Evolutionary conservation across 2,888 invertebrate species (phyloP).

Genomic region (Drosophila melanosoma): DNA sequence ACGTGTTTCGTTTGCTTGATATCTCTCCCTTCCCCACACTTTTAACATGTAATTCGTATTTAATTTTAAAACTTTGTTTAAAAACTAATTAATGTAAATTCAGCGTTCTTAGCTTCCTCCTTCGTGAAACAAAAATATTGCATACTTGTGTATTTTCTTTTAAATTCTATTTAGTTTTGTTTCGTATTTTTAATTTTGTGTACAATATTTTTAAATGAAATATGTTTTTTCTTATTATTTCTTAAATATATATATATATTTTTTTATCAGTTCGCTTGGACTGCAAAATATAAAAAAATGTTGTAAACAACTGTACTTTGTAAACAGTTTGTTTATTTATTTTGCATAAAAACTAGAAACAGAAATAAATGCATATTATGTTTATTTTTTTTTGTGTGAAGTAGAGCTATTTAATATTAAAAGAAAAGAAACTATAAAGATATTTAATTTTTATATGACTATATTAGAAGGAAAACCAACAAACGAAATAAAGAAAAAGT

Average conservation of each 20-base stretch:
- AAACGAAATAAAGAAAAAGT: constrained; percentile 60
- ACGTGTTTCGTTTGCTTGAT: constrained; percentile 21
- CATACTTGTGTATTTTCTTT: constrained; percentile 36
- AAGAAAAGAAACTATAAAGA: constrained; percentile 45
- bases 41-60: constrained; percentile 53
- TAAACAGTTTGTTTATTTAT: constrained; percentile 54
- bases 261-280: constrained; percentile 35
- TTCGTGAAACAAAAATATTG: constrained; percentile 21
- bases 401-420: constrained; percentile 72
- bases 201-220: constrained; percentile 48
- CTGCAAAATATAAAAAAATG: constrained; percentile 39
- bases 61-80: constrained; percentile 59
- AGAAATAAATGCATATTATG: constrained; percentile 32
- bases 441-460: constrained; percentile 53
- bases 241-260: constrained; percentile 23
- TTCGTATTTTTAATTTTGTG: constrained; percentile 60
- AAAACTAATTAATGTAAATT: constrained; percentile 56
- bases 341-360: constrained; percentile 26
- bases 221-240: constrained; percentile 40
- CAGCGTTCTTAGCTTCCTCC: constrained; percentile 46
- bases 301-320: constrained; percentile 55
- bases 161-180: constrained; percentile 56
- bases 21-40: constrained; percentile 20
- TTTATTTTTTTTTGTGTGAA: constrained; percentile 56
- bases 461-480: constrained; percentile 50